Evolutionary conservation across 2,113 vertebrate species (phyloP).

Genomic region (Vulpes vulpes): DNA sequence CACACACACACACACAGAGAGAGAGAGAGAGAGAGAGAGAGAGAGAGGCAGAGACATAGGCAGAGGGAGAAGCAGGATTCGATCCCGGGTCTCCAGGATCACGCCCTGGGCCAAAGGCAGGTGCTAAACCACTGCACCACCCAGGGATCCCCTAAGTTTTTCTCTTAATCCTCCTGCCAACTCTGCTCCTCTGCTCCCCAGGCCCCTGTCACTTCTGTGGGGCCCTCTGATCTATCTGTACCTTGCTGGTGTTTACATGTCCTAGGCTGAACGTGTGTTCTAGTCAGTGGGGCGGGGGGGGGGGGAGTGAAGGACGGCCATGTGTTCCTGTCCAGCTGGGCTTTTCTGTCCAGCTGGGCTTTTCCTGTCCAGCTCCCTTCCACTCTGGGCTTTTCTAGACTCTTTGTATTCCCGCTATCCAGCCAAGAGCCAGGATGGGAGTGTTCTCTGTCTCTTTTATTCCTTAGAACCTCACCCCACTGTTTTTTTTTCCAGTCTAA

Average conservation of each 20-base stretch:
- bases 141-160: not conserved
- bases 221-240: not conserved
- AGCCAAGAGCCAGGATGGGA: not conserved
- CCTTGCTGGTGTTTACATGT: slow-evolving; percentile 29
- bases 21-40: too few relatives aligned
- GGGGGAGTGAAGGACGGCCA: not conserved
- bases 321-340: not conserved
- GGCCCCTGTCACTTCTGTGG: not conserved
- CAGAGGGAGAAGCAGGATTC: too few relatives aligned
- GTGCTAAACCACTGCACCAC: too few relatives aligned
- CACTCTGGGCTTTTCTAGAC: not conserved
- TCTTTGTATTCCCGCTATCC: not conserved
- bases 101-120: too few relatives aligned
- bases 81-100: too few relatives aligned
- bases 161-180: not conserved
- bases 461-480: slow-evolving; percentile 31
- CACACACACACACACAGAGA: too few relatives aligned
- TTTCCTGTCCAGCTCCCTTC: not conserved
- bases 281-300: not conserved
- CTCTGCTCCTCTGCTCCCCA: not conserved
- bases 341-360: too few relatives aligned
- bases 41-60: too few relatives aligned
- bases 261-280: not conserved
- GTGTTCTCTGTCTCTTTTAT: slow-evolving; percentile 38
- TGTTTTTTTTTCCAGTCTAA: slow-evolving; percentile 51